Evolutionary conservation across 2,113 vertebrate genomes (phyloP), one percentile per base, ranked within the genome.

Genomic region (Chionodraco myersi): DNA sequence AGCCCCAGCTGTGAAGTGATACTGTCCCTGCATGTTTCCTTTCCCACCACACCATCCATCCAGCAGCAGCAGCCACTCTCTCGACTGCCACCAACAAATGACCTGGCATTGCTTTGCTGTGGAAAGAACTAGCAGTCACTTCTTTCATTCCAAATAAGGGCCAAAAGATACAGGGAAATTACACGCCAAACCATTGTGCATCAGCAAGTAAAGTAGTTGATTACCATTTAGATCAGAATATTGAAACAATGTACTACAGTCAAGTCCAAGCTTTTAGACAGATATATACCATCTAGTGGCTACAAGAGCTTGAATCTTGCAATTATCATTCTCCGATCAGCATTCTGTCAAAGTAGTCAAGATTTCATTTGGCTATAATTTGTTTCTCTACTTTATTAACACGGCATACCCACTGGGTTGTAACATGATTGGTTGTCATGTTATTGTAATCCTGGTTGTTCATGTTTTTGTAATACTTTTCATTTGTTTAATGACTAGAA

Each of bases 1-100:
- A 64, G 65, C 72, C 59, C 45, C 89, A 89, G 83, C 88, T 92
- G 89, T 80, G 70, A 86, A 34, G 64, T 52, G 73, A 83, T 64
- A 59, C 57, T 44, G 58, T 76, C 69, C 74, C 62, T 80, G 23
- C 61, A 62, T 72, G 78, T 64, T 80, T 75, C 21, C 66, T 71
- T 48, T 53, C 52, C 58, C 54, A 23, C 21, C 56, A 63, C 68
- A 41, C 21, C 26, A 71, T 70, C 51, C 34, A 54, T 83, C 30
- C 49, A 47, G 60, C 49, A 70, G 77, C 63, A 56, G 34, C 56
- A 65, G 48, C 12, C 1, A 2, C 58, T 70, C 66, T 36, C 16
- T 72, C 30, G 48, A 0, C 59, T 64, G 63, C 75, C 70, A 60
- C 61, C 16, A 65, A 62, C 68, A 54, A 12, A 30, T 67, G 34